Evolutionary conservation across 1,140 invertebrate genomes (phyloP).

Genomic region (Mizuhopecten yessoensis): DNA sequence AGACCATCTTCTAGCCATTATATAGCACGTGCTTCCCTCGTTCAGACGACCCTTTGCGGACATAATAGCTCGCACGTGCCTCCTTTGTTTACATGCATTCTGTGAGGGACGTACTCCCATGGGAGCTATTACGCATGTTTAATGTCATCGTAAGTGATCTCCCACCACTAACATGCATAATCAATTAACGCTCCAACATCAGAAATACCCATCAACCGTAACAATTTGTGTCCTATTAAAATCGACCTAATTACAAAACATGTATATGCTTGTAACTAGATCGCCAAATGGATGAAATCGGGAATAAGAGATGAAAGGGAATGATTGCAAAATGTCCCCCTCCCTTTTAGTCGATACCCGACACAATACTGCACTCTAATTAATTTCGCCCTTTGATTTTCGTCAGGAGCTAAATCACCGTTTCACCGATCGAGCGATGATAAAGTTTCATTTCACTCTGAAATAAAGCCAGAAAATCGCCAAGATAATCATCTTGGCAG

Average conservation of each 20-base stretch:
- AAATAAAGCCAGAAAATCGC: constrained; percentile 2
- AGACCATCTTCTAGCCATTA: background rate
- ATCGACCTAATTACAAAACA: background rate
- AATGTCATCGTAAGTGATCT: background rate
- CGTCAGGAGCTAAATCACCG: background rate
- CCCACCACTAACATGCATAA: background rate
- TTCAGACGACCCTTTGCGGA: background rate
- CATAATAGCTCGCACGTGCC: background rate
- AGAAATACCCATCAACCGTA: background rate
- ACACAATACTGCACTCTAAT: constrained; percentile 27
- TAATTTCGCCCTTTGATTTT: constrained; percentile 6
- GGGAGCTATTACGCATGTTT: background rate
- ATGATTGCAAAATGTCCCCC: background rate
- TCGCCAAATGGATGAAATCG: background rate
- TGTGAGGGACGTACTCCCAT: background rate
- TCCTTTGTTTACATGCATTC: background rate
- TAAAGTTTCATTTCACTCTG: background rate
- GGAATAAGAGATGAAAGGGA: background rate
- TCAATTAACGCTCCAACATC: background rate
- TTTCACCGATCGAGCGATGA: background rate
- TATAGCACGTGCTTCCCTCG: background rate
- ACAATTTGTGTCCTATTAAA: background rate
- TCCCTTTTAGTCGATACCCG: no score
- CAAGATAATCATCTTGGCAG: background rate
- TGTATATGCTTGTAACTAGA: background rate